These are phyloP conservation scores for Panzeria rudis DNA, from an alignment of 2,888 invertebrate species.

Conservation along the genomic window DNA sequence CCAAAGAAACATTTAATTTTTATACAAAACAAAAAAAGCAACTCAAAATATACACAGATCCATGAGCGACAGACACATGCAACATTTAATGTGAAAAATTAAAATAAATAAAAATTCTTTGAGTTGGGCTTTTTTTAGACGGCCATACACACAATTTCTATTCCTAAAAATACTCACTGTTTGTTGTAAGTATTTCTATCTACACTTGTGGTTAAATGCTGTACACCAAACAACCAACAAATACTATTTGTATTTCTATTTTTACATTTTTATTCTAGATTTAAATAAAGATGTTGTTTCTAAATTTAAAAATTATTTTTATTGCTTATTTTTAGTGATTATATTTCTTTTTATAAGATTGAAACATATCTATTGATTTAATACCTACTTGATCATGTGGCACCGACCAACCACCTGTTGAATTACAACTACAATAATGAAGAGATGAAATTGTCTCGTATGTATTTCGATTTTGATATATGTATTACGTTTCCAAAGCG, in stretches of 20 bases:
- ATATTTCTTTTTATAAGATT: constrained; percentile 3
- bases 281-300: constrained; percentile 37
- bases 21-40: too few relatives aligned
- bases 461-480: not conserved
- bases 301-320: constrained; percentile 28
- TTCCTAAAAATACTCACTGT: constrained; percentile 41
- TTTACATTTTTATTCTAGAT: constrained; percentile 23
- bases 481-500: not conserved
- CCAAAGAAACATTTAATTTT: constrained; percentile 52
- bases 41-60: not conserved
- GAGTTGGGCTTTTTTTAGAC: constrained; percentile 51
- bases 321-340: constrained; percentile 3
- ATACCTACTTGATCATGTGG: not conserved
- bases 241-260: constrained; percentile 23
- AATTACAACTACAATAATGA: not conserved
- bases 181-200: constrained; percentile 24
- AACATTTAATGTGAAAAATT: constrained; percentile 28
- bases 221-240: not conserved
- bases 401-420: constrained; percentile 22
- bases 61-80: not conserved
- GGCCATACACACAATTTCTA: constrained; percentile 33
- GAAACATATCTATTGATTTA: not conserved
- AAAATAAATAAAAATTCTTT: constrained; percentile 17
- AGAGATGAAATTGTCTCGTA: not conserved
- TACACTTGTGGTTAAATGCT: constrained; percentile 45